Evolutionary conservation across 35 echinoderm and acorn worm genomes (phyloP), one percentile per base, ranked within the genome.

Genomic region (Anneissia japonica): DNA sequence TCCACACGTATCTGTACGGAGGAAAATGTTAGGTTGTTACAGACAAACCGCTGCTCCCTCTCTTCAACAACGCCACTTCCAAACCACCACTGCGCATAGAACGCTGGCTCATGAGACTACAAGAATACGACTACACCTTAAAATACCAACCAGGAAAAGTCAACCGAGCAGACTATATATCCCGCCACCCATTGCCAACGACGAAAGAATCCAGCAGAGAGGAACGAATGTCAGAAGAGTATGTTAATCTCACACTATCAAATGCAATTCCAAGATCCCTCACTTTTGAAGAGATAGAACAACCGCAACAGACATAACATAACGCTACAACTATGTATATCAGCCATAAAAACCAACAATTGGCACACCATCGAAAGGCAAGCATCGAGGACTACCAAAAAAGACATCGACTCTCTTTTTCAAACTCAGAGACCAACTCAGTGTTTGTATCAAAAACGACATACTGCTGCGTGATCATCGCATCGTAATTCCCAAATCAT

Each of bases 221-320:
- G 41, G 87, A 93, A 32, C 84, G 74, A 37, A 84, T 84, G 26
- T 74, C 91, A 56, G 87, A 93, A 33, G 87, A 93, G 72, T 46
- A 93, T 34, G 77, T 89, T 26, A 89, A 89, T 38, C 46, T 89
- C 33, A 77, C 85, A 12, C 75, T 84, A 19, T 28, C 72, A 21
- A 84, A 95, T 81, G 88, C 74, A 32, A 85, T 94, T n/a, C 92
- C 88, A 11, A 94, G 90, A 84, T 86, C 88, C 31, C 80, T 94
- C 32, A 88, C 32, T 36, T 43, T 85, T 41, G 85, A 37, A 37
- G 77, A 29, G 72, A 21, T 21, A 77, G 45, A 36, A 91, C 93
- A 29, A 31, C n/a, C n/a, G 85, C 83, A 72, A 37, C 76, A 43
- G 89, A 95, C 82, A 79, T 76, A 86, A 88, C 30, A 30, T 16